Conservation (phyloP, 2,888 invertebrate species). For the Neoaliturus tenellus region DNA sequence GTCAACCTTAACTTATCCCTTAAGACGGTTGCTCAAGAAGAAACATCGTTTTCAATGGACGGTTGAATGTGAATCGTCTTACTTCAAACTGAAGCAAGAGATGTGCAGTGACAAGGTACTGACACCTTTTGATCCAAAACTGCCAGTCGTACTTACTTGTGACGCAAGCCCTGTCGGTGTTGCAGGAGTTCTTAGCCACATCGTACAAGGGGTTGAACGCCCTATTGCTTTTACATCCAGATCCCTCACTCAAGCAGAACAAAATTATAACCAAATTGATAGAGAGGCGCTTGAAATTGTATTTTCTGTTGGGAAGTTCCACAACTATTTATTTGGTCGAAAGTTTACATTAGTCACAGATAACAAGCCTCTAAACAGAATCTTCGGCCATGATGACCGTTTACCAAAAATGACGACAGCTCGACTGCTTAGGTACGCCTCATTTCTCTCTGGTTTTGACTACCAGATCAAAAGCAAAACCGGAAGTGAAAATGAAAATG, state of each 20-base stretch:
- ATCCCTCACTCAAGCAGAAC: conserved; percentile 54
- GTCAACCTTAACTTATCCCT: too few relatives aligned
- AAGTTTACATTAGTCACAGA: conserved; percentile 54
- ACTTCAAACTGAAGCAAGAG: conserved; percentile 63
- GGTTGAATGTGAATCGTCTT: conserved; percentile 61
- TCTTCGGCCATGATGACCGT: conserved; percentile 48
- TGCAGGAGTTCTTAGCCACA: neutral
- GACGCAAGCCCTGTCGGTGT: conserved; percentile 24
- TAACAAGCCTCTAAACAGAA: conserved; percentile 53
- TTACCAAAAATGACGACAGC: conserved; percentile 23
- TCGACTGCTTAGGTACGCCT: conserved; percentile 55
- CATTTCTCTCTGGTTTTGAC: conserved; percentile 58
- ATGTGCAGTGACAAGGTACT: conserved; percentile 63
- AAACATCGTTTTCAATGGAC: conserved; percentile 60
- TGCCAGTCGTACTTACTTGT: neutral
- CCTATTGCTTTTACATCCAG: conserved; percentile 53
- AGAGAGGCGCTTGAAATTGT: conserved; percentile 60
- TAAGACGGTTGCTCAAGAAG: too few relatives aligned
- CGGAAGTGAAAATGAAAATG: conserved; percentile 47
- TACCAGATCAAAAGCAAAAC: conserved; percentile 53
- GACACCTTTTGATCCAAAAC: conserved; percentile 61
- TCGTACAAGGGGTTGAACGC: neutral
- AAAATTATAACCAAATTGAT: conserved; percentile 61
- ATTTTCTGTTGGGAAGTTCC: conserved; percentile 59
- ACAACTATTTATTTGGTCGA: conserved; percentile 38